These are phyloP conservation scores for Pogonus chalceus DNA, from an alignment of 1,140 invertebrate genomes.

Conservation along the genomic window DNA sequence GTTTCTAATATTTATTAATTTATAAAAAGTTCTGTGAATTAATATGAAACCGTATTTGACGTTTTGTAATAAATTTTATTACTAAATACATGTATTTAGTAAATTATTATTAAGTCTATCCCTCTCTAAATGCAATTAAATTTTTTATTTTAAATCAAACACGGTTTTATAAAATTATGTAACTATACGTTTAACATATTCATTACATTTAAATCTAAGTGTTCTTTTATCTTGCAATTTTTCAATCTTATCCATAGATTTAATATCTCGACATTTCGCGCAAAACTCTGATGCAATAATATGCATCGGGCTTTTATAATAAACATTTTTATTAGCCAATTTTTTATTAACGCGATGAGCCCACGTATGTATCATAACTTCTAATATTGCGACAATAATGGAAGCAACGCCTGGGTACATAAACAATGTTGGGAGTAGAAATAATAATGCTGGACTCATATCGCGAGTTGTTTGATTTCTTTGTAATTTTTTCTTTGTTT, in stretches of 20 bases:
- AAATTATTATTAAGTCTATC: too few species aligned
- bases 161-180: neutral
- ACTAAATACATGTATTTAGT: too few species aligned
- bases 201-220: slow-evolving; percentile 18
- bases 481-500: neutral
- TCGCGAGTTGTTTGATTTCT: neutral
- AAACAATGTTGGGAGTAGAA: slow-evolving; percentile 35
- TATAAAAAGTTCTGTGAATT: too few species aligned
- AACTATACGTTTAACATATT: slow-evolving; percentile 15
- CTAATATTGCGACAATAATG: slow-evolving; percentile 25
- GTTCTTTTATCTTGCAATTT: slow-evolving; percentile 24
- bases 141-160: too few species aligned
- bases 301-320: slow-evolving; percentile 47
- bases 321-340: slow-evolving; percentile 38
- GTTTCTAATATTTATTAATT: too few species aligned
- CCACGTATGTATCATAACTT: slow-evolving; percentile 41
- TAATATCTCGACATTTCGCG: slow-evolving; percentile 34
- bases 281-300: slow-evolving; percentile 46
- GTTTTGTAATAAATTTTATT: too few species aligned
- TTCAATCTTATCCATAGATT: slow-evolving; percentile 20
- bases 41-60: too few species aligned
- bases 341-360: slow-evolving; percentile 44
- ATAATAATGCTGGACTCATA: slow-evolving; percentile 21
- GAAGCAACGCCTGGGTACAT: slow-evolving; percentile 31
- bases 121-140: too few species aligned